Percentiles rank a stretch among this genome's conserved stretches.
Evolutionary conservation across 30 jellyfish, hydroid and myxozoan genomes (phyloP).

Genomic region (Turritopsis rubra): DNA sequence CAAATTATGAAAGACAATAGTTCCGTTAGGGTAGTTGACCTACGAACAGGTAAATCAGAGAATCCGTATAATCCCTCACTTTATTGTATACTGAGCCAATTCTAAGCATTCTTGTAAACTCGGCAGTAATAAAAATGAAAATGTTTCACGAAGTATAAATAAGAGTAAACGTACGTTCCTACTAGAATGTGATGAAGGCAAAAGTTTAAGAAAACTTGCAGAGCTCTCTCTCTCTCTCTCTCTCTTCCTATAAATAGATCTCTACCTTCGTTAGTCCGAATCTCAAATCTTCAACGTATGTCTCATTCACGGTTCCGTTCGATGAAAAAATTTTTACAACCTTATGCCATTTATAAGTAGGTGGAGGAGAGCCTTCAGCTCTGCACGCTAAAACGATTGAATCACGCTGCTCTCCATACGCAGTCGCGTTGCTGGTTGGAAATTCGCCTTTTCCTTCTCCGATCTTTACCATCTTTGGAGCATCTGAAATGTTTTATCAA

Average conservation of each 20-base stretch:
- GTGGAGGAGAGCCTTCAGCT: conserved; percentile 73
- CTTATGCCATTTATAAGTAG: conserved; percentile 47
- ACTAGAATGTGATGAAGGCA: no score
- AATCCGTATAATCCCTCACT: no score
- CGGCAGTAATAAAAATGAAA: no score
- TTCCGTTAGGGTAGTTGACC: conserved; percentile 51
- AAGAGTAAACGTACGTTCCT: no score
- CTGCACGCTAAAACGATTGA: conserved; percentile 42
- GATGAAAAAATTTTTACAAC: background rate
- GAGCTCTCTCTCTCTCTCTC: no score
- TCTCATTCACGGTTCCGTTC: background rate
- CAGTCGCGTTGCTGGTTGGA: conserved; percentile 33
- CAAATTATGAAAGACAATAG: conserved; percentile 37
- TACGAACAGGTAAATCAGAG: no score
- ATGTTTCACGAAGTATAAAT: no score
- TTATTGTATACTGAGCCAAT: no score
- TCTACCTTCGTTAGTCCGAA: conserved; percentile 9
- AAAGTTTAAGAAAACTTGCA: background rate
- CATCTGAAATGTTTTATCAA: conserved; percentile 37
- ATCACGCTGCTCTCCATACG: conserved; percentile 25
- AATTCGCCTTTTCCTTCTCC: conserved; percentile 46
- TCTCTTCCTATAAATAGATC: background rate
- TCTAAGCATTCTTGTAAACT: no score
- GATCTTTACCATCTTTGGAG: conserved; percentile 41
- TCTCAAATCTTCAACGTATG: conserved; percentile 27